Percentiles rank a stretch among this genome's conserved stretches.
These are phyloP conservation scores for Cryptocheilus praepositus DNA, from an alignment of 2,888 invertebrate species.

Conservation along the genomic window DNA sequence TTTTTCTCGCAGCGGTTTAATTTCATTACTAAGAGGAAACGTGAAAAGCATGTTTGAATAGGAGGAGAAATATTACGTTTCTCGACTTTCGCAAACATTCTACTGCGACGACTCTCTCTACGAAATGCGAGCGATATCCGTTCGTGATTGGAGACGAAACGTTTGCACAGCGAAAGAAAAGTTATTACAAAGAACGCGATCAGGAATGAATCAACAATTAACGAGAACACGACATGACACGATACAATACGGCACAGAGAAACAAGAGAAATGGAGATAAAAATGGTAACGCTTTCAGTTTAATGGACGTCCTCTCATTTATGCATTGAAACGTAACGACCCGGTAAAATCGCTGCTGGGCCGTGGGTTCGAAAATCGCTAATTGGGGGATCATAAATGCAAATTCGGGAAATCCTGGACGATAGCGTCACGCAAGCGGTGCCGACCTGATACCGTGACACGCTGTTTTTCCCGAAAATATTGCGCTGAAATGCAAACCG, in stretches of 20 bases:
- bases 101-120: too few species aligned
- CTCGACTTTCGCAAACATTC: too few species aligned
- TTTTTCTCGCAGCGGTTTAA: too few species aligned
- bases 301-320: constrained; percentile 40
- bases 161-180: too few species aligned
- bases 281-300: constrained; percentile 25
- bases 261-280: too few species aligned
- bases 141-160: too few species aligned
- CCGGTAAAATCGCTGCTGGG: constrained; percentile 30
- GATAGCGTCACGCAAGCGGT: constrained; percentile 12
- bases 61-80: too few species aligned
- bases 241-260: too few species aligned
- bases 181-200: background rate
- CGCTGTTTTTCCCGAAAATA: constrained; percentile 41
- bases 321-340: constrained; percentile 43
- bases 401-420: constrained; percentile 46
- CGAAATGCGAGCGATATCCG: too few species aligned
- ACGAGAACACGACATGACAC: constrained; percentile 6
- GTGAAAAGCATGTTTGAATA: too few species aligned
- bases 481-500: constrained; percentile 49
- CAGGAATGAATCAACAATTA: constrained; percentile 8
- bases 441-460: background rate
- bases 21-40: too few species aligned
- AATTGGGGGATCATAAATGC: constrained; percentile 59
- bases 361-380: constrained; percentile 44